Conservation (phyloP, 2,888 invertebrate species). For the Xanthorhoe spadicearia region DNA sequence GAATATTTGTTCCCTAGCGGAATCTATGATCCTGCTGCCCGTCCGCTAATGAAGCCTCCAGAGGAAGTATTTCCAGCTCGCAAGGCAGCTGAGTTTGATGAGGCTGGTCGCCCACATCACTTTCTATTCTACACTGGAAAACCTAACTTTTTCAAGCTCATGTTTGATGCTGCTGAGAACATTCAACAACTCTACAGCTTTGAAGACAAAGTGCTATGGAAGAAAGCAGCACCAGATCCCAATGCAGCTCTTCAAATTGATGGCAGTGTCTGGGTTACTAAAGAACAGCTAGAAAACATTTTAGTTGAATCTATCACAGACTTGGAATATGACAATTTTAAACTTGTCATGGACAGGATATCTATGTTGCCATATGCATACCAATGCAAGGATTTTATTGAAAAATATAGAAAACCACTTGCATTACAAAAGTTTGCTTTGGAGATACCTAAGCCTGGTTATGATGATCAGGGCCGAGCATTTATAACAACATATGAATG, state of each 20-base stretch:
- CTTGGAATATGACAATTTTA: constrained; percentile 89
- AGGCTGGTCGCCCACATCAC: constrained; percentile 95
- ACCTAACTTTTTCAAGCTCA: constrained; percentile 92
- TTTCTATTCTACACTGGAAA: constrained; percentile 95
- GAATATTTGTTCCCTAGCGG: constrained; percentile 98
- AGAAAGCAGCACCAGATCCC: constrained; percentile 86
- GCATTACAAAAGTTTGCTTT: constrained; percentile 83
- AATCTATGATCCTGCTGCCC: constrained; percentile 91
- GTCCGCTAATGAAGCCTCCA: constrained; percentile 96
- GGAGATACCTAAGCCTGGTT: constrained; percentile 88
- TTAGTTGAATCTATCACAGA: constrained; percentile 89
- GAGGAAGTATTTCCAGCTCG: constrained; percentile 92
- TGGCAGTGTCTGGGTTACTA: constrained; percentile 85
- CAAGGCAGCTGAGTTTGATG: constrained; percentile 96
- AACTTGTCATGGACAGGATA: constrained; percentile 89
- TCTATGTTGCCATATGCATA: constrained; percentile 89
- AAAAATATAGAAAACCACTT: constrained; percentile 87
- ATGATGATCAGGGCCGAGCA: constrained; percentile 88
- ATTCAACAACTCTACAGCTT: constrained; percentile 87
- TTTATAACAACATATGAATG: constrained; percentile 90
- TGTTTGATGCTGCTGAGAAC: constrained; percentile 91
- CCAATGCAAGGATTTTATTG: constrained; percentile 89
- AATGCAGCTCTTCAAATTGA: constrained; percentile 79
- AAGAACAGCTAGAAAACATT: constrained; percentile 86
- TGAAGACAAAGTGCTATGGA: constrained; percentile 88